These are phyloP conservation scores for Cinclus mexicanus DNA, from an alignment of 2,113 vertebrate genomes.

Conservation along the genomic window DNA sequence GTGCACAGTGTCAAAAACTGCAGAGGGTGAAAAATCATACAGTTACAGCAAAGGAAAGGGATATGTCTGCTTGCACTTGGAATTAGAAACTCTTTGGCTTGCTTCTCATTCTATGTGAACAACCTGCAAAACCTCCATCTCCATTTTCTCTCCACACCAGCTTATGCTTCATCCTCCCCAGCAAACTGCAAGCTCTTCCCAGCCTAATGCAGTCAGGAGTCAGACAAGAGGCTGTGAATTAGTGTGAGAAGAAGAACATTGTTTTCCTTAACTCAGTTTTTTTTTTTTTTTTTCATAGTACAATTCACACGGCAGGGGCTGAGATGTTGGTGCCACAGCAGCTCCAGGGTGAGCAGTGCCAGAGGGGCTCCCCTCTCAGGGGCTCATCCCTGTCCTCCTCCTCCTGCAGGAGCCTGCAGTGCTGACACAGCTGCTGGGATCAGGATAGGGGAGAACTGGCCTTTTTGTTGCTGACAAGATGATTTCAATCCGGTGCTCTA, in stretches of 20 bases:
- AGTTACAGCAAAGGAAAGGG: background rate
- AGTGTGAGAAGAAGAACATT: background rate
- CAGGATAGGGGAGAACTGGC: background rate
- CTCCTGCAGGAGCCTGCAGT: background rate
- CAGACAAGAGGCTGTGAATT: background rate
- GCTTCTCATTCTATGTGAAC: background rate
- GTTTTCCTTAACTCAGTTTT: background rate
- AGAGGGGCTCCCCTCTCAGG: fast-evolving
- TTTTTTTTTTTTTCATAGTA: background rate
- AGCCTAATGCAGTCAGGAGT: background rate
- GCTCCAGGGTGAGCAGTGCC: fast-evolving
- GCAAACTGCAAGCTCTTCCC: background rate
- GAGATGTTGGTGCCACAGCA: fast-evolving
- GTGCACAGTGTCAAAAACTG: background rate
- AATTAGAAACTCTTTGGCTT: background rate
- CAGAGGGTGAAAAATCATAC: background rate
- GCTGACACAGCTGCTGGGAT: background rate
- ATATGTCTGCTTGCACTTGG: background rate
- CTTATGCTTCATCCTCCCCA: background rate
- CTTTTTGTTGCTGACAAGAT: slow-evolving; percentile 29
- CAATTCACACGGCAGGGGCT: fast-evolving
- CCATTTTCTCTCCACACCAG: background rate
- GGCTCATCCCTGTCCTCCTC: background rate
- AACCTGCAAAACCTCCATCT: background rate
- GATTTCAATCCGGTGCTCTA: background rate